Evolutionary conservation across 2,888 invertebrate species (phyloP).

Genomic region (Argyresthia goedartella): DNA sequence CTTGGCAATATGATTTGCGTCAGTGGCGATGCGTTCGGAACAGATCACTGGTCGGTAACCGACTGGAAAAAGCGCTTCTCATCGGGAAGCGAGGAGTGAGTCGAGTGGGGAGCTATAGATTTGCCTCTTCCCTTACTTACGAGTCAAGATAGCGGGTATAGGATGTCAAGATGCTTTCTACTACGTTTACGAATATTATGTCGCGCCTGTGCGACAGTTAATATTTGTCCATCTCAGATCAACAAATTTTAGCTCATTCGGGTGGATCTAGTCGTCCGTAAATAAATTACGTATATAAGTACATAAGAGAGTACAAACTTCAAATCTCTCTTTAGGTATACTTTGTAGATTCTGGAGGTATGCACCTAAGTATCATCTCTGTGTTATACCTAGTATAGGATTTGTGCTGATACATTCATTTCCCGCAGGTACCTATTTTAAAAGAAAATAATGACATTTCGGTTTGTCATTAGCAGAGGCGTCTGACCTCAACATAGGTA

Average conservation of each 20-base stretch:
- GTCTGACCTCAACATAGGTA: slow-evolving; percentile 48
- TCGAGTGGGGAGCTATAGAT: slow-evolving; percentile 34
- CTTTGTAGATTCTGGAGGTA: too few relatives aligned
- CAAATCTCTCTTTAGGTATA: too few relatives aligned
- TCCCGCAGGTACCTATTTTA: too few relatives aligned
- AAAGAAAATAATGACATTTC: too few relatives aligned
- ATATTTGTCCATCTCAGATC: too few relatives aligned
- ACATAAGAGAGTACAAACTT: too few relatives aligned
- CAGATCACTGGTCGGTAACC: slow-evolving; percentile 67
- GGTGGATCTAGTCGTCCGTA: too few relatives aligned
- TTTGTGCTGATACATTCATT: too few relatives aligned
- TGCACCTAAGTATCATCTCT: too few relatives aligned
- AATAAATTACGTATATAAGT: too few relatives aligned
- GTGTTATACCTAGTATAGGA: too few relatives aligned
- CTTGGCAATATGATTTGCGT: slow-evolving; percentile 67
- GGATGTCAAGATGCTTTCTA: background rate
- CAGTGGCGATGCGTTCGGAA: slow-evolving; percentile 64
- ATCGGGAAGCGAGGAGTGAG: slow-evolving; percentile 35
- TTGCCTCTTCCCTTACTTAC: slow-evolving; percentile 8
- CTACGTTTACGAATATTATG: background rate
- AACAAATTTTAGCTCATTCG: too few relatives aligned
- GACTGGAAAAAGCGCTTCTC: slow-evolving; percentile 69
- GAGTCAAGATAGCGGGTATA: background rate
- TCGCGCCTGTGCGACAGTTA: background rate
- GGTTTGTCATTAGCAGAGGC: slow-evolving; percentile 22